Base-by-base conservation (phyloP, 1,140 invertebrate species). In the Trachymyrmex cornetzi region DNA sequence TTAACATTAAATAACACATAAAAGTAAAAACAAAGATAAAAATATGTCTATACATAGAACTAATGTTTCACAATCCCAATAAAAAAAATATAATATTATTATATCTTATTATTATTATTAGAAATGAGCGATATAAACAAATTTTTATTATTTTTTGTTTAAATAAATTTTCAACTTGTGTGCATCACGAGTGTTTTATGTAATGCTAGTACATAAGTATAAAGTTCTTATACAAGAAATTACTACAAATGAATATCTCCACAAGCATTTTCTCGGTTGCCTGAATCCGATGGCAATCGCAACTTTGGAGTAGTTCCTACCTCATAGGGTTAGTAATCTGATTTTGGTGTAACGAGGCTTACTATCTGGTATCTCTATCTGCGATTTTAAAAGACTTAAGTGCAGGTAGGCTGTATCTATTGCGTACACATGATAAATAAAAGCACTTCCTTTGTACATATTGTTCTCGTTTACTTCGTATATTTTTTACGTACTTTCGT, bases 301-400 rank as follows among this genome's bases (percentile, higher is more conserved):
- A 74, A 27, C 50, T 50, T 34, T 12, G 53, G 3, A 57, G 19
- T 50, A 57, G 27, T 34, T 74, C 57, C 27, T 38, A 57, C 27
- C 27, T 50, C 27, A 50, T 53, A 55, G 53, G 19, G 27, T 69
- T 74, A 53, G 69, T 72, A 72, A 72, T 72, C 69, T 72, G 69
- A 72, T 55, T 72, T 72, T 11, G 48, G 48, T 72, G 50, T 53
- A 34, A 53, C 27, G 27, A 74, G 19, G 71, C 50, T 57, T 74
- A 57, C 34, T 38, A 38, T 22, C 71, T 55, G 19, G 50, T 74
- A 55, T 50, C 71, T 55, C 19, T 74, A 34, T 19, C 71, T 74
- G 19, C 71, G 1, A 67, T 67, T 67, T 34, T 74, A 57, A 74
- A 74, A 74, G 16, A 74, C 19, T 34, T 34, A 19, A 74, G 2